These are phyloP conservation scores for Hucho hucho DNA, from an alignment of 2,113 vertebrate genomes.

Conservation along the genomic window DNA sequence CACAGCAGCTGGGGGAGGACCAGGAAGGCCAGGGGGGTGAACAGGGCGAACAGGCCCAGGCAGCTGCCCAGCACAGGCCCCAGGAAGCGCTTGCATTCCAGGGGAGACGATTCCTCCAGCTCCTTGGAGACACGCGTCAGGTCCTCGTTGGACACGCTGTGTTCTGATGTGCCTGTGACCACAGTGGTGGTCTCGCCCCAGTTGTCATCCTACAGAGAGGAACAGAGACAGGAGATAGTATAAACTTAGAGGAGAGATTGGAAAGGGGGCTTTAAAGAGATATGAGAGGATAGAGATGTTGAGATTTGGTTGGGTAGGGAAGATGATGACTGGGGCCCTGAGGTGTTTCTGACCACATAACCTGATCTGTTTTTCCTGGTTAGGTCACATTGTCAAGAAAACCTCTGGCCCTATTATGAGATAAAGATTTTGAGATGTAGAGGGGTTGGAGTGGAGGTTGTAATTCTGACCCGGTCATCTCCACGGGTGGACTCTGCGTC, in stretches of 20 bases:
- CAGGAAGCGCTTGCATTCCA: conserved; percentile 87
- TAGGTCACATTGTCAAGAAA: too few relatives aligned
- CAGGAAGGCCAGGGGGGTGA: conserved; percentile 88
- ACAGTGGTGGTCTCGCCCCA: conserved; percentile 94
- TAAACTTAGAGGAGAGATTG: neutral
- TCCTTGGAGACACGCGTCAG: conserved; percentile 89
- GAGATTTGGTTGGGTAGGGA: neutral
- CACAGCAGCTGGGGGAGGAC: conserved; percentile 88
- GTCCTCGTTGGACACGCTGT: conserved; percentile 94
- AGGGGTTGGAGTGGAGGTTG: neutral
- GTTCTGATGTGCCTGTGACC: conserved; percentile 89
- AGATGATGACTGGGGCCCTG: too few relatives aligned
- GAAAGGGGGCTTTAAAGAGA: neutral
- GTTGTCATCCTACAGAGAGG: conserved; percentile 80
- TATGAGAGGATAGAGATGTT: neutral
- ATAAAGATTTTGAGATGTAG: neutral
- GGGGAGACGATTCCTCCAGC: conserved; percentile 86
- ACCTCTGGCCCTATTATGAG: neutral
- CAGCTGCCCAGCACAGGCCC: conserved; percentile 77
- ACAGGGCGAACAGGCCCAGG: conserved; percentile 85
- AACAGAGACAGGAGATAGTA: neutral
- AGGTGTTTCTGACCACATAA: too few relatives aligned
- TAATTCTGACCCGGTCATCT: conserved; percentile 82
- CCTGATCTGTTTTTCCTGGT: too few relatives aligned
- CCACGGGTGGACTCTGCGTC: conserved; percentile 91